Base-by-base conservation (phyloP, 2,888 invertebrate genomes). In the Synergus japonicus region DNA sequence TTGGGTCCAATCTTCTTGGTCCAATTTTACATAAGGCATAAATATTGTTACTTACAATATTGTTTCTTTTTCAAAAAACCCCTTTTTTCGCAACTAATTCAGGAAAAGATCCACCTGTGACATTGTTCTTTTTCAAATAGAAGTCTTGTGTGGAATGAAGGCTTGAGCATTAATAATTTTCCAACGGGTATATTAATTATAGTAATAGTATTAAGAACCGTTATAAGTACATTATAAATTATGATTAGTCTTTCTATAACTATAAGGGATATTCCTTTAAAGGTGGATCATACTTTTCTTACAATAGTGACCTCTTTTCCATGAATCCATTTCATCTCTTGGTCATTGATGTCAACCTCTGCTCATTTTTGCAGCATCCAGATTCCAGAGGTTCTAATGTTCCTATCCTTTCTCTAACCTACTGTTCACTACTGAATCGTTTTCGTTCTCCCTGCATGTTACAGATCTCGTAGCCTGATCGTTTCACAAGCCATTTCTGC, bases 321-420 rank as follows among this genome's bases (percentile, higher is more conserved):
- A n/a, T 73, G 54, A 73, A 73, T 73, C 37, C 54, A 73, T 73
- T 73, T 54, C 73, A 73, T 37, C 37, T 73, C 73, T 73, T 10
- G 54, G 54, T n/a, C 73, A 73, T 73, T 73, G 73, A 73, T 73
- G 54, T 73, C 73, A 73, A 73, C 37, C 73, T 73, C 73, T 73
- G 54, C 10, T 73, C 37, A 73, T 54, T 73, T 73, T 73, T 73
- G 54, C 73, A 73, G n/a, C 37, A 73, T 73, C 73, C 54, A 73
- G 37, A 54, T 54, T 29, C 73, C 49, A 54, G 37, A 73, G 41
- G 49, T n/a, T 73, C 46, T 49, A 73, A 54, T 54, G n/a, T 73
- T 54, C 54, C 54, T 73, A 73, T 73, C 73, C 73, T 73, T 73
- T 73, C 73, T 73, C 73, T 54, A 73, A 73, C 54, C 73, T 73